Percentiles rank a stretch among this genome's conserved stretches.
Conservation (phyloP, 1,140 invertebrate genomes). For the Nylanderia fulva region DNA sequence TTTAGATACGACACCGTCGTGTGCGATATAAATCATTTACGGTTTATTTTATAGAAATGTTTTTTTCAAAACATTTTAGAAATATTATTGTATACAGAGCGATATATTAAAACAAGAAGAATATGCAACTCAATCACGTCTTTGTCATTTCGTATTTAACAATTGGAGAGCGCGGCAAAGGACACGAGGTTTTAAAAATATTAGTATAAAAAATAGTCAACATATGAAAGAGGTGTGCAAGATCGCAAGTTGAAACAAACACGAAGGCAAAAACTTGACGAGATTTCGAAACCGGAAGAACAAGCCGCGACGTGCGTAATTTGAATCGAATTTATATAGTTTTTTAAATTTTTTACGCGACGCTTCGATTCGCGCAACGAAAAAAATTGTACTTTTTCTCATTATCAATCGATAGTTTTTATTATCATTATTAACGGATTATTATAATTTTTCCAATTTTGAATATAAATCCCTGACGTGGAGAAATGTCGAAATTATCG, state of each 20-base stretch:
- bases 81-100: too few relatives aligned
- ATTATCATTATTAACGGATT: too few relatives aligned
- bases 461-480: too few relatives aligned
- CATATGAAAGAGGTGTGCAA: background rate
- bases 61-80: background rate
- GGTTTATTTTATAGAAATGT: background rate
- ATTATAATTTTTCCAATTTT: too few relatives aligned
- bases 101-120: background rate
- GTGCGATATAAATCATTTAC: too few relatives aligned
- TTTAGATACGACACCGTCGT: too few relatives aligned
- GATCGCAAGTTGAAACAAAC: background rate
- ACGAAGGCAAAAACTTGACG: background rate
- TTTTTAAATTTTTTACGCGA: background rate
- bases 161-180: too few relatives aligned
- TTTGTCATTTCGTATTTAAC: constrained; percentile 25
- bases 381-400: background rate
- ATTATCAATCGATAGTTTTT: background rate
- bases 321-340: background rate
- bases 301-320: constrained; percentile 15
- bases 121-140: background rate
- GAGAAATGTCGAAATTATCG: too few relatives aligned
- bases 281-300: constrained; percentile 38
- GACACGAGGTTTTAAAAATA: constrained; percentile 28
- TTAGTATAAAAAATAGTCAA: background rate
- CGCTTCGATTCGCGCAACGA: background rate